These are phyloP conservation scores for Epizoanthus rinbou DNA, from an alignment of 92 coral and sea anemone genomes.

Conservation along the genomic window DNA sequence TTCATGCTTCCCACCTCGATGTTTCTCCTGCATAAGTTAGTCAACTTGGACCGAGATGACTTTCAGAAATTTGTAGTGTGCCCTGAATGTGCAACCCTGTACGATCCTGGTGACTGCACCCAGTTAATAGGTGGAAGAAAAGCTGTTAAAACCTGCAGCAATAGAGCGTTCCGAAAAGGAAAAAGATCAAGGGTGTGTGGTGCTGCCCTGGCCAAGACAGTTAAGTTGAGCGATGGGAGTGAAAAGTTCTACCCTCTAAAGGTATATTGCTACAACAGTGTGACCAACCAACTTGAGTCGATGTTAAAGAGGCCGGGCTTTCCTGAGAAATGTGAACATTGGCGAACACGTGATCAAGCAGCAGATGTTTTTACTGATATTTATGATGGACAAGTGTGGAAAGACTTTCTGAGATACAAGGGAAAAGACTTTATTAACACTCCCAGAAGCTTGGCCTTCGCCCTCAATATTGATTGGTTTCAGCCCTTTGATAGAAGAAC, in stretches of 20 bases:
- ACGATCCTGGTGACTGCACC: constrained; percentile 52
- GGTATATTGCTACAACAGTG: constrained; percentile 47
- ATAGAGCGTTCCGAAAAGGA: constrained; percentile 38
- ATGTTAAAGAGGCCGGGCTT: too few relatives aligned
- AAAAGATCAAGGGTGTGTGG: constrained; percentile 51
- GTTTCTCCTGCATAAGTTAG: constrained; percentile 48
- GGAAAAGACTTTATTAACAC: neutral
- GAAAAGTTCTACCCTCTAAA: constrained; percentile 49
- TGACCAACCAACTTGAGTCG: constrained; percentile 1
- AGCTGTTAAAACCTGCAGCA: constrained; percentile 25
- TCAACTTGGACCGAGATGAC: constrained; percentile 50
- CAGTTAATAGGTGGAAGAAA: constrained; percentile 38
- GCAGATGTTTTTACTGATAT: too few relatives aligned
- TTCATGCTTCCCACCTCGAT: constrained; percentile 59
- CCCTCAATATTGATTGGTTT: neutral
- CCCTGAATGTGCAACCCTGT: constrained; percentile 51
- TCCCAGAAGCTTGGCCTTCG: neutral
- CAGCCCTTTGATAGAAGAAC: constrained; percentile 3
- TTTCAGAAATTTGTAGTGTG: constrained; percentile 62
- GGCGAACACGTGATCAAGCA: too few relatives aligned
- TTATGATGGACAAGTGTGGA: too few relatives aligned
- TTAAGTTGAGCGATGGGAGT: constrained; percentile 39
- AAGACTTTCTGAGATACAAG: too few relatives aligned
- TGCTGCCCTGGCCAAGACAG: constrained; percentile 41
- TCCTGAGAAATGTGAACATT: too few relatives aligned